Percentiles rank a stretch among this genome's conserved stretches.
Evolutionary conservation across 2,888 invertebrate genomes (phyloP).

Genomic region (Oscheius sp.): DNA sequence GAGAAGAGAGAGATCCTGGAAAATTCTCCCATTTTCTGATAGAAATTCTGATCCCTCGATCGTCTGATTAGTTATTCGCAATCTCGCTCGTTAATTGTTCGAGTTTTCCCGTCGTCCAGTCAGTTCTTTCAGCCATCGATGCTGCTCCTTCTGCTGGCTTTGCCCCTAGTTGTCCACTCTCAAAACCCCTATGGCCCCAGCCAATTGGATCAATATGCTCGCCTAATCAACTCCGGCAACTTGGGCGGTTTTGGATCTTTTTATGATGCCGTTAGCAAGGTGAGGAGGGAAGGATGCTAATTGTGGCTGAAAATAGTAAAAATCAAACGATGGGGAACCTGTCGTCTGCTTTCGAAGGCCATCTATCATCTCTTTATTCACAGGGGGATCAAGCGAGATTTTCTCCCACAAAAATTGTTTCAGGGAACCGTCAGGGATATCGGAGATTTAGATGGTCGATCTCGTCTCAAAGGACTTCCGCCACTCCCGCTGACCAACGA

Average conservation of each 20-base stretch:
- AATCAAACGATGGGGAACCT: not conserved
- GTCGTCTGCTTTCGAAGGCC: not conserved
- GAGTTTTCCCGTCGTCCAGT: not conserved
- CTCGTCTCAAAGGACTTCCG: slow-evolving; percentile 17
- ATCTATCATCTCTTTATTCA: not conserved
- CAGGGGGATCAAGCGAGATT: not conserved
- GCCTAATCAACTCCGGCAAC: slow-evolving; percentile 28
- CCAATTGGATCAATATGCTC: slow-evolving; percentile 30
- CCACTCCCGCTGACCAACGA: slow-evolving; percentile 27
- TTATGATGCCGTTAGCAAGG: slow-evolving; percentile 23
- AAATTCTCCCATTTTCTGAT: no score
- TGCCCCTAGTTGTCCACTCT: not conserved
- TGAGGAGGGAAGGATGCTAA: not conserved
- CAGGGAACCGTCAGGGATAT: slow-evolving; percentile 19
- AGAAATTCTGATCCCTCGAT: no score
- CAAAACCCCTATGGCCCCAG: slow-evolving; percentile 24
- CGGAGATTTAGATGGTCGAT: slow-evolving; percentile 10
- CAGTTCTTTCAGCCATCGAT: not conserved
- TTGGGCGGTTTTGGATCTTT: slow-evolving; percentile 29
- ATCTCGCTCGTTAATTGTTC: slow-evolving; percentile 19
- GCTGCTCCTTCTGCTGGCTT: slow-evolving; percentile 18
- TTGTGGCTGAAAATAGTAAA: not conserved
- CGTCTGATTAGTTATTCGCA: no score
- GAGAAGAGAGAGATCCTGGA: no score
- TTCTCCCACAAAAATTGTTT: not conserved